These are phyloP conservation scores for Urophycis tenuis DNA, from an alignment of 2,797 vertebrate species.

Conservation along the genomic window DNA sequence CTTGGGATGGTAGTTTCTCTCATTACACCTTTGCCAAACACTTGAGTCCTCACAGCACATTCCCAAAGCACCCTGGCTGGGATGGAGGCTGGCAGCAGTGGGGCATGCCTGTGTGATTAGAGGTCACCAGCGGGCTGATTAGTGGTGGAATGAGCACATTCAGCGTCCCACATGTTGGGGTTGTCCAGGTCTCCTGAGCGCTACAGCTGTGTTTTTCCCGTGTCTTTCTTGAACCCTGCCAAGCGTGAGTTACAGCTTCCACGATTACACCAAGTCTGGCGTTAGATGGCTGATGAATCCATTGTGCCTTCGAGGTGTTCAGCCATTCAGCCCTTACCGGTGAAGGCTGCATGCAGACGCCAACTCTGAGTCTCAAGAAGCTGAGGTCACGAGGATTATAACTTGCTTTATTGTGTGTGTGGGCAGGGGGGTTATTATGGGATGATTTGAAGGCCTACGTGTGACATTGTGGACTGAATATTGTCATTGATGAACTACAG, in stretches of 20 bases:
- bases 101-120: slow-evolving; percentile 13
- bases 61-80: slow-evolving; percentile 13
- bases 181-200: not conserved
- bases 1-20: not conserved
- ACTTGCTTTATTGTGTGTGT: not conserved
- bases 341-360: slow-evolving; percentile 14
- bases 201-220: not conserved
- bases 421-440: not conserved
- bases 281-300: slow-evolving; percentile 46
- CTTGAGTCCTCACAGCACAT: slow-evolving; percentile 41
- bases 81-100: slow-evolving; percentile 15
- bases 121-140: not conserved
- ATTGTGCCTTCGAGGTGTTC: slow-evolving; percentile 59
- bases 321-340: slow-evolving; percentile 57
- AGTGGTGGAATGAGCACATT: not conserved
- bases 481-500: not conserved
- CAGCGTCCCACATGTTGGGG: not conserved
- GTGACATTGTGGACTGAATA: not conserved
- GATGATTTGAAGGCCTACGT: not conserved
- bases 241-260: not conserved
- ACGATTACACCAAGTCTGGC: not conserved
- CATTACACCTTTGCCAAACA: slow-evolving; percentile 57
- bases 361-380: slow-evolving; percentile 20
- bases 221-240: not conserved
- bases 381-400: slow-evolving; percentile 27